Evolutionary conservation across 2,113 vertebrate genomes (phyloP), one percentile per base, ranked within the genome.

Genomic region (Brachyistius frenatus): DNA sequence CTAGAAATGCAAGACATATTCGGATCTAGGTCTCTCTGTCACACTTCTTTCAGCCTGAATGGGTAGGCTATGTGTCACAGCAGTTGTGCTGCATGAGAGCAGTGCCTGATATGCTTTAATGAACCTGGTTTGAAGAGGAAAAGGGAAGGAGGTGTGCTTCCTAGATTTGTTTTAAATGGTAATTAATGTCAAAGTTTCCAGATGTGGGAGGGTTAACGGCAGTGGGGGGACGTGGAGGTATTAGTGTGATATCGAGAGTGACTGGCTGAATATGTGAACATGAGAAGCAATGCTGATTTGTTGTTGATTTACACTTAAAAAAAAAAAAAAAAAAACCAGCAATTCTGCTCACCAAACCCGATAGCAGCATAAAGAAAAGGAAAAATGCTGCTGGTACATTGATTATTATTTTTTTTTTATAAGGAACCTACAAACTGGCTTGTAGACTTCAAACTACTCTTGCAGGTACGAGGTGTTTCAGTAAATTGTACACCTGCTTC

Each of bases 51-150:
- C 58, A 47, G 36, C 16, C 47, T 65, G 23, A 53, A 52, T 69
- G 55, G 75, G 60, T 69, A 54, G 73, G 41, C 32, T 71, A 71
- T 79, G 74, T 86, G 73, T 85, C 73, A 70, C 73, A 78, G 76
- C 56, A 69, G 69, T 84, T 71, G 78, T 76, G 73, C n/a, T 52
- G 65, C 46, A 3, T 73, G 63, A 62, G 37, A 76, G 58, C 33
- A 47, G 41, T 16, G 46, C 41, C 30, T 14, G 30, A 74, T 55
- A 4, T 66, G 5, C n/a, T 78, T 86, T 81, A 83, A 82, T 85
- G 72, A 85, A 75, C 36, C 44, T 60, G 66, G 37, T 57, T 65
- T 35, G 13, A 15, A 52, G 75, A 54, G 32, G n/a, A 30, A 46
- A 65, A 36, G 35, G 16, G 7, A 31, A 31, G 14, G n/a, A 56